Conservation (phyloP, 2,113 vertebrate genomes). For the Neodon shergylaensis region DNA sequence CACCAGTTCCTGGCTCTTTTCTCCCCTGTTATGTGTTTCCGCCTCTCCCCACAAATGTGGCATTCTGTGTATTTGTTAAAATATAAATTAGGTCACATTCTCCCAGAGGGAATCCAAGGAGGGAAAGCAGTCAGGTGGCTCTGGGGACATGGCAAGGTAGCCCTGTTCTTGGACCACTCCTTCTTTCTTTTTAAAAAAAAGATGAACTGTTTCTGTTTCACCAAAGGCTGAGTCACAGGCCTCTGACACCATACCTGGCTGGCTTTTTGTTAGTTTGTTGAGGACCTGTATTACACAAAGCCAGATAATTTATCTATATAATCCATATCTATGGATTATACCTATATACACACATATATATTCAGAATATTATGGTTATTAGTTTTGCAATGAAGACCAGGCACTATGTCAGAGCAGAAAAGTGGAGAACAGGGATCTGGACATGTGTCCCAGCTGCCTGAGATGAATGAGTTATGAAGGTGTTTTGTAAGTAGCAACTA, state of each 20-base stretch:
- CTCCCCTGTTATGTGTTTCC: not conserved
- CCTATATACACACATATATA: not conserved
- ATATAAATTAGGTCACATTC: not conserved
- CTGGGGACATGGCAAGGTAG: fast-evolving
- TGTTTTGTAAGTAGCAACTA: not conserved
- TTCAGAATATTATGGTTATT: not conserved
- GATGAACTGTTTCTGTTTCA: not conserved
- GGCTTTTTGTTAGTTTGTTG: slow-evolving; percentile 15
- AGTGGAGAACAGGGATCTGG: not conserved
- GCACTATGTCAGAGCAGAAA: not conserved
- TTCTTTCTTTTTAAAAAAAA: slow-evolving; percentile 58
- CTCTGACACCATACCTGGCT: not conserved
- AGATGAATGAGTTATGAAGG: not conserved
- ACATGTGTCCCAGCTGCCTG: not conserved
- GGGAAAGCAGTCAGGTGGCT: not conserved
- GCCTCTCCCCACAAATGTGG: not conserved
- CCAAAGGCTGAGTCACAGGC: not conserved
- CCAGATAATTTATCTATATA: not conserved
- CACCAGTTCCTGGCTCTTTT: not conserved
- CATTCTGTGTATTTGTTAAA: slow-evolving; percentile 57
- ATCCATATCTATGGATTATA: not conserved
- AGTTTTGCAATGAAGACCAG: slow-evolving; percentile 39
- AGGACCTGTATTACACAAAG: not conserved
- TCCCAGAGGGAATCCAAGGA: fast-evolving
- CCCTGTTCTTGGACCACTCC: slow-evolving; percentile 89